phyloP scores from a whole-genome alignment of 2,888 invertebrate genomes.

The Endotricha flammealis region DNA sequence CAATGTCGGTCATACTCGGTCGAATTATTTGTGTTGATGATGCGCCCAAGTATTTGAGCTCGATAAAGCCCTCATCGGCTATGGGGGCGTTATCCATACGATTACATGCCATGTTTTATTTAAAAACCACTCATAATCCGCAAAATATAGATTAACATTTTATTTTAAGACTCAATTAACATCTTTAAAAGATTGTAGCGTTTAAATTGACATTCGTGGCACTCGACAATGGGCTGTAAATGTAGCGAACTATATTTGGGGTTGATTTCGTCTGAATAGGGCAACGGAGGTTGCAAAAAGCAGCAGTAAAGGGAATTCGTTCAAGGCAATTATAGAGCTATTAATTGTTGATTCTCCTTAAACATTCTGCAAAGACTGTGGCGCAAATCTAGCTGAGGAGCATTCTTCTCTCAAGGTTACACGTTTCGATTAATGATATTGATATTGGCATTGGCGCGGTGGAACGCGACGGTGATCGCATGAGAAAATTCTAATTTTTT shows the following conservation, averaged over 20 bases:
- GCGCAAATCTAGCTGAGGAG: conserved; percentile 15
- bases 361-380: conserved; percentile 30
- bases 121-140: conserved; percentile 6
- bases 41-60: conserved; percentile 15
- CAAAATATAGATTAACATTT: conserved; percentile 2
- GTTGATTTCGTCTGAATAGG: conserved; percentile 28
- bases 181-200: conserved; percentile 21
- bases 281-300: conserved; percentile 35
- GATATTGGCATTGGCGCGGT: conserved; percentile 15
- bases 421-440: conserved; percentile 23
- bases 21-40: conserved; percentile 8
- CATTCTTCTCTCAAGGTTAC: conserved; percentile 24
- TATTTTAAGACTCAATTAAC: conserved; percentile 10
- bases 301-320: conserved; percentile 37
- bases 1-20: conserved; percentile 41
- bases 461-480: background rate
- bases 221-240: conserved; percentile 31
- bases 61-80: conserved; percentile 18
- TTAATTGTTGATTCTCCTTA: conserved; percentile 54
- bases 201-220: conserved; percentile 22
- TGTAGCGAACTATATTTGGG: conserved; percentile 28
- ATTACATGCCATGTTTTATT: conserved; percentile 7
- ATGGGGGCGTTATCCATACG: conserved; percentile 56
- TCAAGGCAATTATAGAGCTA: conserved; percentile 57
- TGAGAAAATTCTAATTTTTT: conserved; percentile 12